phyloP scores from a whole-genome alignment of 2,797 vertebrate genomes.

The Acestrorhynchus altus region DNA sequence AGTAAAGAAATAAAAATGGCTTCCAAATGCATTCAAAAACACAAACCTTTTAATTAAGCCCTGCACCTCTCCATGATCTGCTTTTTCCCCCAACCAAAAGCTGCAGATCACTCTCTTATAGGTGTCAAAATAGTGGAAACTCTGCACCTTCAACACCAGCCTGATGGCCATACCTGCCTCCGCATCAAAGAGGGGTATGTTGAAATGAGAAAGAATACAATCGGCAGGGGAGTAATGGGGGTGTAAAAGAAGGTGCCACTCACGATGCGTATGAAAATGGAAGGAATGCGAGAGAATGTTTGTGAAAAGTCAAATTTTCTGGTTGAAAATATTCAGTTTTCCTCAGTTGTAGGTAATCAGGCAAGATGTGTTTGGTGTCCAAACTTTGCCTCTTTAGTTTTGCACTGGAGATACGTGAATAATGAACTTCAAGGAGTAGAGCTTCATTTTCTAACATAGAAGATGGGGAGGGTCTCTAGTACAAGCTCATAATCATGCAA shows the following conservation, averaged over 20 bases:
- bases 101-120: neutral
- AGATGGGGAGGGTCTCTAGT: no score
- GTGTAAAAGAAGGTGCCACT: neutral
- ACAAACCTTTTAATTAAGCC: constrained; percentile 58
- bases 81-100: constrained; percentile 3
- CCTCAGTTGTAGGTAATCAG: neutral
- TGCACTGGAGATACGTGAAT: neutral
- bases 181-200: constrained; percentile 18
- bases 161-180: neutral
- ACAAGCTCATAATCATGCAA: no score
- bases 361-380: neutral
- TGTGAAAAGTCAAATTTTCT: neutral
- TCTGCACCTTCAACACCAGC: neutral
- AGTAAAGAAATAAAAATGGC: constrained; percentile 56
- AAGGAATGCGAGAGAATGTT: neutral
- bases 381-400: neutral
- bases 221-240: neutral
- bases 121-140: neutral
- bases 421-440: no score
- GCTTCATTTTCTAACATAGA: no score
- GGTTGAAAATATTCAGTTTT: neutral
- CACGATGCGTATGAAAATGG: neutral
- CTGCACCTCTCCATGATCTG: constrained; percentile 24
- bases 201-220: constrained; percentile 20
- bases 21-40: constrained; percentile 57